Evolutionary conservation across 2,113 vertebrate species (phyloP).

Genomic region (Polypterus bichir): DNA sequence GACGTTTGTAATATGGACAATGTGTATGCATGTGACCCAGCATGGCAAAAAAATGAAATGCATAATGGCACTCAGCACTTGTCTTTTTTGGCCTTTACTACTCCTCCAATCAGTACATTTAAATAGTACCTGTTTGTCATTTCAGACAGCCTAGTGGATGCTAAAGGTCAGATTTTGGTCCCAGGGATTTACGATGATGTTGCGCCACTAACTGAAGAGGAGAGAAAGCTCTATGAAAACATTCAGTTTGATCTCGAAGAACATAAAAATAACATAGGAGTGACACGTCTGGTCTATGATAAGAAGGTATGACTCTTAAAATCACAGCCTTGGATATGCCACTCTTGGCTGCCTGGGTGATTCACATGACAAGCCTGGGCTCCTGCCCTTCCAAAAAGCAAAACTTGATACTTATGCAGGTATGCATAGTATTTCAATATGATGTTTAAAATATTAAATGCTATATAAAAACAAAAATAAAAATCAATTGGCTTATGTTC

Average conservation of each 20-base stretch:
- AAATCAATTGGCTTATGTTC: too few species aligned
- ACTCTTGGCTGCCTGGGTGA: too few species aligned
- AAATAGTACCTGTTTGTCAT: neutral
- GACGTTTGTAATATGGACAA: too few species aligned
- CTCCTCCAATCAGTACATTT: neutral
- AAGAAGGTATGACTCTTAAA: slow-evolving; percentile 56
- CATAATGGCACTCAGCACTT: neutral
- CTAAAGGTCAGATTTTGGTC: slow-evolving; percentile 51
- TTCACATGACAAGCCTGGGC: too few species aligned
- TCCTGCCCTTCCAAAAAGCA: neutral
- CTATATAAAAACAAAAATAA: too few species aligned
- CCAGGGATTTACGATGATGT: slow-evolving; percentile 70
- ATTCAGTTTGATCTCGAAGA: slow-evolving; percentile 65
- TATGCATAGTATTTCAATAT: too few species aligned
- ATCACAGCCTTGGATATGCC: too few species aligned
- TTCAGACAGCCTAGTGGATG: slow-evolving; percentile 51
- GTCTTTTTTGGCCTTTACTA: neutral
- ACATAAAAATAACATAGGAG: slow-evolving; percentile 50
- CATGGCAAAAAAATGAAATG: neutral
- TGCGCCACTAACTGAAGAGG: slow-evolving; percentile 55
- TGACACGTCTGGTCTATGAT: slow-evolving; percentile 59
- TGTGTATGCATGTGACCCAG: neutral
- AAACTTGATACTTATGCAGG: neutral
- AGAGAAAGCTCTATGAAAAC: slow-evolving; percentile 52
- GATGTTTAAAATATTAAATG: too few species aligned